A percentile compares a stretch with the other conserved stretches of the same genome.
phyloP scores from a whole-genome alignment of 2,888 invertebrate species.

The Phyto melanocephala region DNA sequence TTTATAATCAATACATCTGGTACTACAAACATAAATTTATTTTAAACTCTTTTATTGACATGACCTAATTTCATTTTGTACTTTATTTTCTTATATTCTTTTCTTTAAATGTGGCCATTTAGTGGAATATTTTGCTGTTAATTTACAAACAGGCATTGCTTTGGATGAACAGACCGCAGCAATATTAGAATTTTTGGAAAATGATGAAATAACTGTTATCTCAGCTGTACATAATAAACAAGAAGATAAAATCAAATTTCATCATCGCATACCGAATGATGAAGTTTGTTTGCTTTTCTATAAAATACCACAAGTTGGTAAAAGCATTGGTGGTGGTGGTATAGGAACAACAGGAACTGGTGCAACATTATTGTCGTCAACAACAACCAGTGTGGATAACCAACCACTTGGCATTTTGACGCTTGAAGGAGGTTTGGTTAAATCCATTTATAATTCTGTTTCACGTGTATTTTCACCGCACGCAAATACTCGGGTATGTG shows the following conservation, averaged over 20 bases:
- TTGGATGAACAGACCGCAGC: slow-evolving; percentile 75
- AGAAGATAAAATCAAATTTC: slow-evolving; percentile 78
- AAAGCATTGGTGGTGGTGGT: slow-evolving; percentile 37
- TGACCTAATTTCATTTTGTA: slow-evolving; percentile 28
- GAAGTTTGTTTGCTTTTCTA: slow-evolving; percentile 79
- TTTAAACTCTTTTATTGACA: no score
- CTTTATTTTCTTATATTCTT: not conserved
- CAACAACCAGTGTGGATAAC: slow-evolving; percentile 56
- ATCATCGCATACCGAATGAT: slow-evolving; percentile 78
- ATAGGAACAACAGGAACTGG: slow-evolving; percentile 32
- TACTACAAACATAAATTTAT: slow-evolving; percentile 67
- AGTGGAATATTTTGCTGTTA: slow-evolving; percentile 77
- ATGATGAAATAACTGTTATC: slow-evolving; percentile 79
- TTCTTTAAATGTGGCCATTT: not conserved
- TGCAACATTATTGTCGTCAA: no score
- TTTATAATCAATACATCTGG: slow-evolving; percentile 79
- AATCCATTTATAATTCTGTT: slow-evolving; percentile 80
- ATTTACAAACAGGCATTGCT: slow-evolving; percentile 71
- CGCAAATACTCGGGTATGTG: slow-evolving; percentile 75
- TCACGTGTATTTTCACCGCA: slow-evolving; percentile 79
- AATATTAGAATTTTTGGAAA: slow-evolving; percentile 79
- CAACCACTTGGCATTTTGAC: slow-evolving; percentile 78
- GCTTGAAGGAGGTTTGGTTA: slow-evolving; percentile 79
- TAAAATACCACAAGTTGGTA: slow-evolving; percentile 78
- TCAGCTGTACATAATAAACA: slow-evolving; percentile 78